Evolutionary conservation across 2,797 vertebrate genomes (phyloP).

Genomic region (Manis pentadactyla): DNA sequence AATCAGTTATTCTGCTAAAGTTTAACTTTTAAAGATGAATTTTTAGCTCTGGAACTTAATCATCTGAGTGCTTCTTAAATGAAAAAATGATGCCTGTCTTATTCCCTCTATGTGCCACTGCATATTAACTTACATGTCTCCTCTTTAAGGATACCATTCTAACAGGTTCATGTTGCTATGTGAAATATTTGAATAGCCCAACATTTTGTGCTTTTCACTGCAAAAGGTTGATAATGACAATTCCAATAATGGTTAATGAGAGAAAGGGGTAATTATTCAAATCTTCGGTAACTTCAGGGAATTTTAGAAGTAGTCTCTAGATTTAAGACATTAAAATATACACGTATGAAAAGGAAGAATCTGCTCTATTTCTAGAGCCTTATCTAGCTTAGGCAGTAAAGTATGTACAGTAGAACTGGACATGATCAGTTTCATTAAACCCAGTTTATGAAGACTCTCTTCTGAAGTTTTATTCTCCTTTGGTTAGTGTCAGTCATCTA

Average conservation of each 20-base stretch:
- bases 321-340: background rate
- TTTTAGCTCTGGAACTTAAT: slow-evolving; percentile 74
- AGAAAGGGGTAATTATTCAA: slow-evolving; percentile 11
- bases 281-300: background rate
- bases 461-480: background rate
- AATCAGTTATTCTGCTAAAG: slow-evolving; percentile 54
- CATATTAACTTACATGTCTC: slow-evolving; percentile 6
- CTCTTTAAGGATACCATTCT: background rate
- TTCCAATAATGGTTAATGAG: slow-evolving; percentile 3
- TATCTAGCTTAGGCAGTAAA: background rate
- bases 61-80: slow-evolving; percentile 66
- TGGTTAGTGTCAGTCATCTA: background rate
- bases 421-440: background rate
- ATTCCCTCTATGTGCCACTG: slow-evolving; percentile 27
- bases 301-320: background rate
- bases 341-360: background rate
- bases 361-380: background rate
- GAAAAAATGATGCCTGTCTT: slow-evolving; percentile 55
- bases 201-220: background rate
- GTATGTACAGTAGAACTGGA: background rate
- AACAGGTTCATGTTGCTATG: background rate
- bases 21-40: slow-evolving; percentile 47
- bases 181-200: background rate
- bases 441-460: background rate
- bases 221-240: background rate